A percentile compares a stretch with the other conserved stretches of the same genome.
Conservation (phyloP, 1,140 invertebrate species). For the Nasonia giraulti region DNA sequence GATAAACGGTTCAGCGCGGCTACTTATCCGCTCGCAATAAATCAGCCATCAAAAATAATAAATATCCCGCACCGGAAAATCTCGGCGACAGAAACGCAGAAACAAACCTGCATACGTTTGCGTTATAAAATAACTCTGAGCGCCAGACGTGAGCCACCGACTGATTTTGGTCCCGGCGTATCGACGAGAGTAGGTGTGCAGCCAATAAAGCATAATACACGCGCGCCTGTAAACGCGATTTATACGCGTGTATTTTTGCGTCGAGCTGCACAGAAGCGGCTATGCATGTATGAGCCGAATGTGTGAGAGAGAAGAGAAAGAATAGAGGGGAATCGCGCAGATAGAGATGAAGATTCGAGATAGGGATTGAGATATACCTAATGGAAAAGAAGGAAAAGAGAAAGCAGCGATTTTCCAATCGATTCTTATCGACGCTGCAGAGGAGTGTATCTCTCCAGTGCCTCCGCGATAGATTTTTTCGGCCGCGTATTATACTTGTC, state of each 20-base stretch:
- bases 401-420: slow-evolving; percentile 39
- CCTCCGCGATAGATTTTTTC: too few relatives aligned
- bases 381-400: slow-evolving; percentile 38
- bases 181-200: neutral
- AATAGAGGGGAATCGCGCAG: slow-evolving; percentile 18
- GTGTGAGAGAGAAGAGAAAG: neutral
- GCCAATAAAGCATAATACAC: slow-evolving; percentile 19
- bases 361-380: slow-evolving; percentile 30
- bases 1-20: neutral
- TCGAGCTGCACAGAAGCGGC: neutral
- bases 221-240: slow-evolving; percentile 20
- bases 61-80: neutral
- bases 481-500: too few relatives aligned
- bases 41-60: slow-evolving; percentile 21
- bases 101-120: neutral
- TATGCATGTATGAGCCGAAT: neutral
- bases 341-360: slow-evolving; percentile 47
- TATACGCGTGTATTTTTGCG: slow-evolving; percentile 26
- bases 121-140: neutral
- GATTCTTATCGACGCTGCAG: slow-evolving; percentile 2
- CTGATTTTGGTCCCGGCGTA: neutral
- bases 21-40: neutral
- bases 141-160: too few relatives aligned
- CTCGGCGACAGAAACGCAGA: neutral
- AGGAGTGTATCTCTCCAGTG: neutral